These are phyloP conservation scores for Andrena marginata DNA, from an alignment of 2,888 invertebrate genomes.

Conservation along the genomic window DNA sequence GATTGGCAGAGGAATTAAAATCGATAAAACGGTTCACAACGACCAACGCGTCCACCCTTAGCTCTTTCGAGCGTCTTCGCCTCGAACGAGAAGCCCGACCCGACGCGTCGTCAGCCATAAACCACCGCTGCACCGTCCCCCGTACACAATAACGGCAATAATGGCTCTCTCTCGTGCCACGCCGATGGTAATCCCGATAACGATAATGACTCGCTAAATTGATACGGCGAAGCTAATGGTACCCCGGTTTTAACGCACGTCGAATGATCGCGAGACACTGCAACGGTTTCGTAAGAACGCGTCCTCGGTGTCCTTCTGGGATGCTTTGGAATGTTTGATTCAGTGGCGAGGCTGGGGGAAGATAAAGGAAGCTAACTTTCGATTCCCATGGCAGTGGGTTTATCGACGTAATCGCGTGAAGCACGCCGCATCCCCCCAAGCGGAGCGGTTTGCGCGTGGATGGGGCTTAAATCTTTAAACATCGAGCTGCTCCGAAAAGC, in stretches of 20 bases:
- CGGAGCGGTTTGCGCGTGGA: too few relatives aligned
- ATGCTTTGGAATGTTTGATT: too few relatives aligned
- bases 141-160: slow-evolving; percentile 25
- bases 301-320: not conserved
- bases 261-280: not conserved
- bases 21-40: slow-evolving; percentile 50
- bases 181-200: slow-evolving; percentile 9
- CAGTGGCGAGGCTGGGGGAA: too few relatives aligned
- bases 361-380: too few relatives aligned
- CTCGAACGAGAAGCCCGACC: not conserved
- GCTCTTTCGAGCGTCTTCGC: slow-evolving; percentile 24
- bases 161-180: not conserved
- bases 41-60: slow-evolving; percentile 1
- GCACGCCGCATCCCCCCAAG: too few relatives aligned
- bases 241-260: not conserved
- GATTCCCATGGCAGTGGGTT: too few relatives aligned
- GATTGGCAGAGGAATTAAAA: slow-evolving; percentile 40
- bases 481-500: not conserved
- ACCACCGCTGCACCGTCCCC: slow-evolving; percentile 7
- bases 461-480: too few relatives aligned
- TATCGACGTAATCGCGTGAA: too few relatives aligned
- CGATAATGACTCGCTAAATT: slow-evolving; percentile 27
- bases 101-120: not conserved
- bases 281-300: not conserved
- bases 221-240: slow-evolving; percentile 12